These are phyloP conservation scores for Pangasius sanitwongsei DNA, from an alignment of 2,797 vertebrate species.

Conservation along the genomic window DNA sequence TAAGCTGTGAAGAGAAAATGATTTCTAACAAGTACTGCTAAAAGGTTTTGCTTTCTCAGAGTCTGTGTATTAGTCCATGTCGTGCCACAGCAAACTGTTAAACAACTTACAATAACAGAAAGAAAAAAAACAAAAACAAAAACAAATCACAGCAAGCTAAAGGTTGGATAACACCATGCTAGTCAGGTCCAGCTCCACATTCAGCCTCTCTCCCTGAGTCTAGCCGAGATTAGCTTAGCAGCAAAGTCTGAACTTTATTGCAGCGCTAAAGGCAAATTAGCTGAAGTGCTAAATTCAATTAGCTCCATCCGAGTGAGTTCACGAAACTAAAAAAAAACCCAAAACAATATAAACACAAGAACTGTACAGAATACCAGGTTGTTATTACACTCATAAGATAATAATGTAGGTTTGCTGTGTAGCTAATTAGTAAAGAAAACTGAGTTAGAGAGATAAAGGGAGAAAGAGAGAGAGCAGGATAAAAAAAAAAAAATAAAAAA, in stretches of 20 bases:
- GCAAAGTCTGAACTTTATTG: constrained; percentile 38
- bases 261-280: constrained; percentile 29
- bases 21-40: neutral
- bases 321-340: neutral
- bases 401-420: neutral
- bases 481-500: too few relatives aligned
- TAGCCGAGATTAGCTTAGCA: neutral
- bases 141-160: neutral
- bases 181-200: too few relatives aligned
- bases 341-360: neutral
- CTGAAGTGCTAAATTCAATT: constrained; percentile 40
- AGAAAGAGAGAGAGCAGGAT: too few relatives aligned
- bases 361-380: neutral
- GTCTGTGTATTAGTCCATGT: neutral
- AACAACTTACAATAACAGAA: neutral
- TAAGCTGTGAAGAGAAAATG: neutral
- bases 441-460: neutral
- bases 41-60: neutral
- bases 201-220: neutral
- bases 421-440: neutral
- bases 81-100: neutral
- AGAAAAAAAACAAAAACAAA: neutral
- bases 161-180: neutral
- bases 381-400: neutral
- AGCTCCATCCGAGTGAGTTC: constrained; percentile 31